These are phyloP conservation scores for Nycticorax nycticorax DNA, from an alignment of 2,113 vertebrate genomes.

Conservation along the genomic window DNA sequence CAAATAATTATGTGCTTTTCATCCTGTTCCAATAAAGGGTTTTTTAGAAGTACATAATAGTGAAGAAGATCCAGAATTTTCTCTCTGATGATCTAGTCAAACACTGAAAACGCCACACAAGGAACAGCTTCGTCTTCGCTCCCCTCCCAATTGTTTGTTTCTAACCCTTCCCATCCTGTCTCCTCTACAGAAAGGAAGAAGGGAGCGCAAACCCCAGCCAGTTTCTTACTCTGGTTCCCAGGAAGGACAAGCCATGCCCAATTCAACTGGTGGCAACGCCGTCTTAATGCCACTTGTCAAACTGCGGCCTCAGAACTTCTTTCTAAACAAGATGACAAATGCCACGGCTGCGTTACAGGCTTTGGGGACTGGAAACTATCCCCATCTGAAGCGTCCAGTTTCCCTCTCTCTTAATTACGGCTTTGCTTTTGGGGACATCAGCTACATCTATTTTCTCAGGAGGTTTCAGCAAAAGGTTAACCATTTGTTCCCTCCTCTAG, in stretches of 20 bases:
- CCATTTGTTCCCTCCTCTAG: not conserved
- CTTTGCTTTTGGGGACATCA: not conserved
- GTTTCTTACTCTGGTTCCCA: not conserved
- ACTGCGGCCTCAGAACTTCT: not conserved
- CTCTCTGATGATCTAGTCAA: not conserved
- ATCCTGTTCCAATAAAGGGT: not conserved
- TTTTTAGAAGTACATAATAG: not conserved
- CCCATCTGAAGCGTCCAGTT: fast-evolving
- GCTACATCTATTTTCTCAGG: not conserved
- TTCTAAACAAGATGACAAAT: not conserved
- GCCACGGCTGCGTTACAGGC: fast-evolving
- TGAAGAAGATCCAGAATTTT: not conserved
- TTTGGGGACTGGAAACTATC: not conserved
- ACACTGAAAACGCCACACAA: not conserved
- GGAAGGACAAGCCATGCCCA: not conserved
- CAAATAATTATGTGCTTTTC: not conserved
- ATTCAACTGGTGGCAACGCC: fast-evolving
- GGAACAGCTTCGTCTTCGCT: not conserved
- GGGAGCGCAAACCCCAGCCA: not conserved
- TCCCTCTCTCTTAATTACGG: not conserved
- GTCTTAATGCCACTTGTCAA: fast-evolving
- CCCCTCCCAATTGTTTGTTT: not conserved
- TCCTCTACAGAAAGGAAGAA: fast-evolving
- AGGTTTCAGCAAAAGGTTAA: not conserved
- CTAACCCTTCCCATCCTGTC: not conserved